Conservation (phyloP, 2,113 vertebrate genomes). For the Aramus guarauna region DNA sequence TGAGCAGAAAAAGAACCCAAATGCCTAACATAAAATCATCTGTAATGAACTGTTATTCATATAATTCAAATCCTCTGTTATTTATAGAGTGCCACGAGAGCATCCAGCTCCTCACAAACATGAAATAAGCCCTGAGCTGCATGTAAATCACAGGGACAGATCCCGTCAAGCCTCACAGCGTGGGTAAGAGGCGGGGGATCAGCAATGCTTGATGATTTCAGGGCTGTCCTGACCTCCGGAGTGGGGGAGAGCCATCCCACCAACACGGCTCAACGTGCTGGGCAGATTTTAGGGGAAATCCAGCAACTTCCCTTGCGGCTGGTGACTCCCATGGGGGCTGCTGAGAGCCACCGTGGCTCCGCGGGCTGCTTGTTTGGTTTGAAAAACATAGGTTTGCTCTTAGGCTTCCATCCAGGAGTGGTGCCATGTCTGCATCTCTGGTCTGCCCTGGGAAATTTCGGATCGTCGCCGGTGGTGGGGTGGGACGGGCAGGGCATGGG, state of each 20-base stretch:
- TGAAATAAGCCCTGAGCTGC: conserved; percentile 19
- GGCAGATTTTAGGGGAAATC: neutral
- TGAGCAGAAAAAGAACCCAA: neutral
- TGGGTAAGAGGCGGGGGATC: neutral
- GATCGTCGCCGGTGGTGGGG: rapidly evolving
- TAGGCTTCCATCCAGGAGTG: neutral
- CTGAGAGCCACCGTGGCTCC: neutral
- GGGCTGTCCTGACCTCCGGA: neutral
- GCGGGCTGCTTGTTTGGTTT: rapidly evolving
- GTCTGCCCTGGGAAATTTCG: neutral
- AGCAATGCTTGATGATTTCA: rapidly evolving
- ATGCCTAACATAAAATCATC: neutral
- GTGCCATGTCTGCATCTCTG: rapidly evolving
- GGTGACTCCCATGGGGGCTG: neutral
- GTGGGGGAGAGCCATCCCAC: neutral
- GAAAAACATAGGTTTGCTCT: rapidly evolving
- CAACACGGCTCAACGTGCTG: rapidly evolving
- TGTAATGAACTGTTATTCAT: conserved; percentile 30
- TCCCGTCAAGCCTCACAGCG: neutral
- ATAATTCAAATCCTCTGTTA: conserved; percentile 38
- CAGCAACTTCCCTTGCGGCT: rapidly evolving
- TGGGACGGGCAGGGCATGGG: neutral
- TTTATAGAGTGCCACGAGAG: conserved; percentile 35
- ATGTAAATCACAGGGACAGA: conserved; percentile 20
- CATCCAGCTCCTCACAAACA: conserved; percentile 45